Evolutionary conservation across 2,797 vertebrate species (phyloP), one percentile per base, ranked within the genome.

Genomic region (Glyptemys insculpta): DNA sequence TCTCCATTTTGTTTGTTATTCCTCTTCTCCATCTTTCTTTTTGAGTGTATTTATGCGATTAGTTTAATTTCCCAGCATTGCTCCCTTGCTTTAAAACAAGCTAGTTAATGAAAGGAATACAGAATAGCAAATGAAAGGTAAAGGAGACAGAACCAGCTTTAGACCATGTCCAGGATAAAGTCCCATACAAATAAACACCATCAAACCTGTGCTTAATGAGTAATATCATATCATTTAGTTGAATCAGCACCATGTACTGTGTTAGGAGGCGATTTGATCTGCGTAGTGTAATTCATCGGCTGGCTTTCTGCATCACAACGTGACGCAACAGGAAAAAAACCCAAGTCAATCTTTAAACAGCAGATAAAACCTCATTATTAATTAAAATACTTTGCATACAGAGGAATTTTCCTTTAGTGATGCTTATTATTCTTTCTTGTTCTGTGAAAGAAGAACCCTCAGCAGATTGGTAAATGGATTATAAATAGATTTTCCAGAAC

Each of bases 131-230:
- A 86, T 25, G 50, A 9, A 53, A 56, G 79, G 53, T 59, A 31
- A 59, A 59, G 56, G 27, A 62, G 31, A 62, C 50, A 50, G 82
- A 81, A 76, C 14, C 12, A 3, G 1, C 49, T 23, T 12, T 23
- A 6, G 86, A 12, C 21, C 12, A 0, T 5, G 8, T 1, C 12
- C 29, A 27, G 34, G 16, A 12, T 44, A 18, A 29, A 49, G 25
- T 10, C 27, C 5, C 3, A 54, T 27, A 44, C 5, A 12, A 78
- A 78, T 6, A 52, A 1, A 0, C 0, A 5, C 9, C 1, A 0
- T 3, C 1, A 2, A 4, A 12, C 25, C 2, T 53, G 41, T 52
- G 19, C 12, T 79, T 1, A 14, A 19, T 88, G 50, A 79, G 25
- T 49, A 29, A 16, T 49, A 27, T 27, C 72, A 76, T 47, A 15